Evolutionary conservation across 1,140 invertebrate species (phyloP).

Genomic region (Cydia amplana): DNA sequence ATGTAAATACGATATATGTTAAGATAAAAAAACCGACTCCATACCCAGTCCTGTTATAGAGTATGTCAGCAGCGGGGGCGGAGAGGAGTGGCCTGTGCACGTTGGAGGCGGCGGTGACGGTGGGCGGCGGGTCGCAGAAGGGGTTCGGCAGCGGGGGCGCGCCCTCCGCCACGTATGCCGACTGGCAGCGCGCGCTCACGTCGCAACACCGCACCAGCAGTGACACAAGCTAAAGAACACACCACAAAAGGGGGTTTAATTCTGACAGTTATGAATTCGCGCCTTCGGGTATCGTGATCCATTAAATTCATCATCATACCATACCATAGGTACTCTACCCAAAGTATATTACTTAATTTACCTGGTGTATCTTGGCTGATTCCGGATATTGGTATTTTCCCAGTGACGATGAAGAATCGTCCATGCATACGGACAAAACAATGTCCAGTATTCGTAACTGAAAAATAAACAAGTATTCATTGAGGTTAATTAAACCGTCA

Average conservation of each 20-base stretch:
- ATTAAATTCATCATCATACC: no score
- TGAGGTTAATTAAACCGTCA: background rate
- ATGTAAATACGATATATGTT: no score
- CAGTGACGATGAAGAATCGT: slow-evolving; percentile 94
- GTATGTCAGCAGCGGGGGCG: slow-evolving; percentile 85
- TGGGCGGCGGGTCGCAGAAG: slow-evolving; percentile 85
- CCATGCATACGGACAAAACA: slow-evolving; percentile 94
- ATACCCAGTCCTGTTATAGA: slow-evolving; percentile 89
- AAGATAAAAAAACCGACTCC: background rate
- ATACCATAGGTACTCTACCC: no score
- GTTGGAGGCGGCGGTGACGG: slow-evolving; percentile 87
- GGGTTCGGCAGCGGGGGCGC: slow-evolving; percentile 88
- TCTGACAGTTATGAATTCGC: background rate
- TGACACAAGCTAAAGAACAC: slow-evolving; percentile 85
- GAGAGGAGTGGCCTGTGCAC: slow-evolving; percentile 86
- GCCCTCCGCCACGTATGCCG: slow-evolving; percentile 81
- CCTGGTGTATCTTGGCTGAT: slow-evolving; percentile 94
- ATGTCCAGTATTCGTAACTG: slow-evolving; percentile 93
- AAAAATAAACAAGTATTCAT: slow-evolving; percentile 41
- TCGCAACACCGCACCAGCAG: slow-evolving; percentile 96
- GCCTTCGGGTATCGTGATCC: background rate
- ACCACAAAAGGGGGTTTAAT: background rate
- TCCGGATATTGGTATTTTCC: slow-evolving; percentile 99
- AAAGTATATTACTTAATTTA: slow-evolving; percentile 38
- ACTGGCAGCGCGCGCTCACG: slow-evolving; percentile 89